These are phyloP conservation scores for Perca schrenkii DNA, from an alignment of 2,113 vertebrate species.

Conservation along the genomic window DNA sequence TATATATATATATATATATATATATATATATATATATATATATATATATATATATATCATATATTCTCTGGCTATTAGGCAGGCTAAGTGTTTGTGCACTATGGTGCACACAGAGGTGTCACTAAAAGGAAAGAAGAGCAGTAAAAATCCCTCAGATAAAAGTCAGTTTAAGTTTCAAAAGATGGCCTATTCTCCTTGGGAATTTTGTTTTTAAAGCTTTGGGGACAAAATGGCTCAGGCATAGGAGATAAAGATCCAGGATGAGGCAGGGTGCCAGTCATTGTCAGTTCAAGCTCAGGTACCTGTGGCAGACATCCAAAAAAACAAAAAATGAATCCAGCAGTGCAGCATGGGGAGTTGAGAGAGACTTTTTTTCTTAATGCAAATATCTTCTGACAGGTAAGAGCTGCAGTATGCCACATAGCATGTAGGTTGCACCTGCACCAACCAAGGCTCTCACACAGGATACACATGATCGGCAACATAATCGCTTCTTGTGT, in stretches of 20 bases:
- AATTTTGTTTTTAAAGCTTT: conserved; percentile 17
- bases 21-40: too few relatives aligned
- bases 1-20: too few relatives aligned
- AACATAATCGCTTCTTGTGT: background rate
- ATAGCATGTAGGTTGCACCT: background rate
- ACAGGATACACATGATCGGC: background rate
- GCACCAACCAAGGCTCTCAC: background rate
- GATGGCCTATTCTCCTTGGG: conserved; percentile 34
- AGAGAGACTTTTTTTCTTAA: background rate
- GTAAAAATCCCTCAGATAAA: background rate
- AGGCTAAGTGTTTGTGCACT: background rate
- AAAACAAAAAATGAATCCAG: conserved; percentile 24
- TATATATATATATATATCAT: background rate
- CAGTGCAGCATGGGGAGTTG: background rate
- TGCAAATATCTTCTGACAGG: conserved; percentile 46
- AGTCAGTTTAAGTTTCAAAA: background rate
- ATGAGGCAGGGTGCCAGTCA: conserved; percentile 65
- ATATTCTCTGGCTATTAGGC: background rate
- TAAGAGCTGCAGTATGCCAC: background rate
- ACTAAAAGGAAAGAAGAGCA: background rate
- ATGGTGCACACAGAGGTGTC: background rate
- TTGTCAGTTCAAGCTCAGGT: conserved; percentile 48
- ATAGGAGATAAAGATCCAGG: conserved; percentile 46
- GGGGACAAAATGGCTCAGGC: conserved; percentile 18
- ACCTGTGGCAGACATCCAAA: conserved; percentile 49